Base-by-base conservation (phyloP, 1,140 invertebrate species). In the Yoshiicerus persimilis region DNA sequence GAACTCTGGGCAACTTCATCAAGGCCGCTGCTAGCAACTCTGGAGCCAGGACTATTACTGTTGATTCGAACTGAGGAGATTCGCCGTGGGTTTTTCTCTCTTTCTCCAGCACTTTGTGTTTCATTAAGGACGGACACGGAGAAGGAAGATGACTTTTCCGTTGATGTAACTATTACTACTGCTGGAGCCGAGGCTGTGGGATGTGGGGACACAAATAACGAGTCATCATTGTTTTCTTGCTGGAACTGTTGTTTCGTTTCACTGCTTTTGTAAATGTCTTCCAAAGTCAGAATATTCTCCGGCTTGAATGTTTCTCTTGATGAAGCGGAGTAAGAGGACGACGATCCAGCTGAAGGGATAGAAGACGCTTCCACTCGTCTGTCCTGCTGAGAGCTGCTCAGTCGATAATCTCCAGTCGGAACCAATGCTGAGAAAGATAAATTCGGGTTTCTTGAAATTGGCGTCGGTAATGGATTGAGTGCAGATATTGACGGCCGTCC, bases 211-310 rank as follows among this genome's bases (percentile, higher is more conserved):
- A 39, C 8, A 16, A 39, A 23, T 41, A 30, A 23, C 10, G 41
- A 10, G 32, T n/a, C 20, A 9, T 36, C 30, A 20, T 77, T 41
- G 13, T 20, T 62, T 30, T 64, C 30, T 30, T 36, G 47, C 27
- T 89, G n/a, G n/a, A 32, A 27, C 87, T 85, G 36, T 47, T 89
- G 66, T 77, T 89, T 89, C 39, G 77, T 66, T 70, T 90, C 90
- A 84, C 89, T 89, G n/a, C 41, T 88, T 23, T 87, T 87, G 87
- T 90, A 90, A 83, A 90, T 90, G 41, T 89, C 88, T 25, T 88
- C 88, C 6, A 89, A 56, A 27, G 87, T 87, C 6, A 86, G 84
- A 11, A 88, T n/a, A 62, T 88, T 88, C n/a, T 27, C 62, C 11
- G 86, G 70, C 32, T 36, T 47, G 9, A 32, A 32, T 30, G 36